A percentile compares a stretch with the other conserved stretches of the same genome.
phyloP scores from a whole-genome alignment of 2,888 invertebrate genomes.

The Limulus polyphemus region DNA sequence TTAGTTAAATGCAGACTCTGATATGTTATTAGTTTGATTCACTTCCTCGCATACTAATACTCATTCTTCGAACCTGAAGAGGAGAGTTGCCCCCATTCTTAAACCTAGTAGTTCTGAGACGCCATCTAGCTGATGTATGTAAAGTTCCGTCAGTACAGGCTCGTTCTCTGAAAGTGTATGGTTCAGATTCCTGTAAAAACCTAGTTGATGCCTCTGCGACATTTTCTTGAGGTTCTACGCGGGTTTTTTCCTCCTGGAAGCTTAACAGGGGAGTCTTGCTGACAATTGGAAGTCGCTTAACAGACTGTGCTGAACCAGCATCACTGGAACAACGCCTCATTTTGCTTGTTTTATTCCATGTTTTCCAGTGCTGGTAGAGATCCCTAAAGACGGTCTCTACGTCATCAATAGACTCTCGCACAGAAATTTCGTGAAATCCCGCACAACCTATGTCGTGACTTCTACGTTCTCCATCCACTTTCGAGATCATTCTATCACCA shows the following conservation, averaged over 20 bases:
- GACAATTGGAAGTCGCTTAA: neutral
- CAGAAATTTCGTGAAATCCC: constrained; percentile 73
- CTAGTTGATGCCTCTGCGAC: neutral
- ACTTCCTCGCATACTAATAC: constrained; percentile 59
- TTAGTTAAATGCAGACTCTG: too few species aligned
- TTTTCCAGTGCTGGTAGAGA: constrained; percentile 58
- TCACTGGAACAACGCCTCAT: constrained; percentile 49
- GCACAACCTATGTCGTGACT: constrained; percentile 66
- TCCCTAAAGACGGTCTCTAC: constrained; percentile 65
- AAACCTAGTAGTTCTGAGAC: constrained; percentile 30
- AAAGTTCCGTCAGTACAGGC: constrained; percentile 60
- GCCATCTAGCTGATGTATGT: constrained; percentile 32
- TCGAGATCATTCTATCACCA: constrained; percentile 59
- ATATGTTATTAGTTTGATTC: constrained; percentile 31
- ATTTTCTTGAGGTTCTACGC: neutral
- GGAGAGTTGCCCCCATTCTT: constrained; percentile 28
- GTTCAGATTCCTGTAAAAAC: neutral
- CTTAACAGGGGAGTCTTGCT: too few species aligned
- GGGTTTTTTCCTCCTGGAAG: neutral
- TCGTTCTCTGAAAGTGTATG: constrained; percentile 48
- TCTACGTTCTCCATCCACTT: constrained; percentile 57
- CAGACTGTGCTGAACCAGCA: neutral
- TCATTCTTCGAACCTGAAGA: constrained; percentile 55
- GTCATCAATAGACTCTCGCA: constrained; percentile 68
- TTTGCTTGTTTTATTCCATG: constrained; percentile 55